Evolutionary conservation across 2,888 invertebrate species (phyloP).

Genomic region (Andricus quercusramuli): DNA sequence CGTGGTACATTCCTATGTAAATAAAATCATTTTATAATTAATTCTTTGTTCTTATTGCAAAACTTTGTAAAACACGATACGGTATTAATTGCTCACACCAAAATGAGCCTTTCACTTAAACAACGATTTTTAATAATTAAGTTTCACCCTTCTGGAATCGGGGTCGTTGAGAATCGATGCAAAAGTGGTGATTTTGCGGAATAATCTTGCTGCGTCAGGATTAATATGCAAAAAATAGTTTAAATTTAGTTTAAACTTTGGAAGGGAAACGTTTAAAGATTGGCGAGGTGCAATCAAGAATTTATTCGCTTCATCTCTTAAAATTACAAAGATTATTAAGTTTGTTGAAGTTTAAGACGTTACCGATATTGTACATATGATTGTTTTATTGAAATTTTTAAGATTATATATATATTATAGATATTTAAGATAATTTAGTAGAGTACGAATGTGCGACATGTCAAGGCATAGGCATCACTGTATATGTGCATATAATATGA

Average conservation of each 20-base stretch:
- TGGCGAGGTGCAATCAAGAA: conserved; percentile 24
- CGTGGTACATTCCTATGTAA: conserved; percentile 60
- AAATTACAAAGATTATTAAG: conserved; percentile 27
- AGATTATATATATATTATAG: conserved; percentile 51
- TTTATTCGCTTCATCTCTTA: conserved; percentile 10
- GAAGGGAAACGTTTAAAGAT: neutral
- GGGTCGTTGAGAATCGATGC: neutral
- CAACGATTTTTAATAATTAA: conserved; percentile 59
- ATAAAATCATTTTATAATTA: conserved; percentile 56
- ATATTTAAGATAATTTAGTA: conserved; percentile 51
- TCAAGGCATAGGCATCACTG: conserved; percentile 28
- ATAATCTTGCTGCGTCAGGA: conserved; percentile 30
- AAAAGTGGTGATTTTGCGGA: conserved; percentile 36
- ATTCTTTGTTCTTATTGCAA: conserved; percentile 40
- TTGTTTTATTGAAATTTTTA: conserved; percentile 62
- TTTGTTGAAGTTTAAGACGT: conserved; percentile 44
- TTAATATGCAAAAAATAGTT: neutral
- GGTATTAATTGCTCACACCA: conserved; percentile 41
- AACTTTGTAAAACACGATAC: conserved; percentile 26
- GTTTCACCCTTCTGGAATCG: conserved; percentile 39
- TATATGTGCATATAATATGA: conserved; percentile 36
- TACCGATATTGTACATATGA: conserved; percentile 60
- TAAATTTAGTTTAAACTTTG: conserved; percentile 6
- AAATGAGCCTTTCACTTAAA: conserved; percentile 55
- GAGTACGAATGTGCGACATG: conserved; percentile 29